Evolutionary conservation across 2,113 vertebrate species (phyloP), one percentile per base, ranked within the genome.

Genomic region (Leptosomus discolor): DNA sequence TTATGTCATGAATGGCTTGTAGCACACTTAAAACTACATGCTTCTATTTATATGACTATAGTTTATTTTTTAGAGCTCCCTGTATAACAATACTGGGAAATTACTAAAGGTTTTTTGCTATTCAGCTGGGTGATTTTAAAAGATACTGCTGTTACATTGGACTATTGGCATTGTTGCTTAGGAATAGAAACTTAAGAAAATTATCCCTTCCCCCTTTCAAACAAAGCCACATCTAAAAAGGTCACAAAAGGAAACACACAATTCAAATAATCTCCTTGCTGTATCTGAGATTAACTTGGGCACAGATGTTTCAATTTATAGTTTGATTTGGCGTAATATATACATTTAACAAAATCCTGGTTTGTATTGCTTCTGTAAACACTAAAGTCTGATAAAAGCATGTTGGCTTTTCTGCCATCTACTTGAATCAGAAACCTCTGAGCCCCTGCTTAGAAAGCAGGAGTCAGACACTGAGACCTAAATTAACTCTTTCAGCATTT

Each of bases 251-350:
- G 96, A 98, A 98, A 97, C 96, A 92, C 85, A 96, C 92, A 97
- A 97, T 98, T 98, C 91, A 97, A 86, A 96, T 98, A 97, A 98
- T 98, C 97, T 98, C 67, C 76, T 94, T 97, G 96, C 95, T 98
- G 23, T 97, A 97, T 98, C 97, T 97, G 96, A 98, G 97, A 98
- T 98, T 98, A 98, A 95, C 88, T 96, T 97, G 96, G 94, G 96
- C 92, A 92, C 98, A 98, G 97, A 98, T 98, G 98, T 98, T 98
- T 98, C 97, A 98, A 97, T 96, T 98, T 98, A 98, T 80, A 98
- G 95, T 97, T 98, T 97, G 97, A 98, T 98, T 96, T 98, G 95
- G 97, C 41, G 2, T 98, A 97, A 97, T 98, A 97, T 79, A 97
- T 96, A 97, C 97, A 96, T 98, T 98, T 96, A 96, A 96, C 95